Evolutionary conservation across 2,888 invertebrate species (phyloP), one percentile per base, ranked within the genome.

Genomic region (Platycnemis pennipes): DNA sequence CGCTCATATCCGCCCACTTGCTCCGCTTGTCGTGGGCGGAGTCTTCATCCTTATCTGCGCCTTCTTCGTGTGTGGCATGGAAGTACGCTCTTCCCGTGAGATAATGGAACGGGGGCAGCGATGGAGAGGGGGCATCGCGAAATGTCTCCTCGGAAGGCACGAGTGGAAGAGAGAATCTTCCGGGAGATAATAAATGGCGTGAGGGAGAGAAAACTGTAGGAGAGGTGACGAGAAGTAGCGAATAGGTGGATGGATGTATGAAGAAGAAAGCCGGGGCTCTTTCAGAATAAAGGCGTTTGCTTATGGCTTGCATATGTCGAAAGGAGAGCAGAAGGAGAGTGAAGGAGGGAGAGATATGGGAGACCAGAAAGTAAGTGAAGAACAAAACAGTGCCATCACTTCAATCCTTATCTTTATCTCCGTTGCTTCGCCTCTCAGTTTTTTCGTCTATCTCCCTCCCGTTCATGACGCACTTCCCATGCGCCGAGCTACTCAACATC

Each of bases 51-150:
- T 91, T 91, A 91, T 91, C 91, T 56, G 91, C 91, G 31, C 7
- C 91, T n/a, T 45, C 91, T 63, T 69, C 91, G 91, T 91, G 91
- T 91, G 91, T 63, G 91, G 91, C 91, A 87, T 87, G 87, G 45
- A n/a, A 91, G 91, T 77, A 37, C 77, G 31, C 91, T 91, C 63
- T n/a, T 91, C 44, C 63, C n/a, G n/a, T 26, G 44, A 91, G 56
- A 77, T 77, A 77, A 77, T 37, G 77, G 77, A 37, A n/a, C 7
- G 56, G 22, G 56, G 46, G 89, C n/a, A 45, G 45, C 5, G 87
- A 16, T 2, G n/a, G 87, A 37, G 42, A 56, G n/a, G 63, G 13
- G 13, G n/a, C 63, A 63, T 63, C n/a, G 63, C 37, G 77, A 13
- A 77, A 77, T 16, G 77, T 37, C 77, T 77, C 77, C 37, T 69